A percentile compares a stretch with the other conserved stretches of the same genome.
phyloP scores from a whole-genome alignment of 2,888 invertebrate species.

The Eupithecia dodoneata region DNA sequence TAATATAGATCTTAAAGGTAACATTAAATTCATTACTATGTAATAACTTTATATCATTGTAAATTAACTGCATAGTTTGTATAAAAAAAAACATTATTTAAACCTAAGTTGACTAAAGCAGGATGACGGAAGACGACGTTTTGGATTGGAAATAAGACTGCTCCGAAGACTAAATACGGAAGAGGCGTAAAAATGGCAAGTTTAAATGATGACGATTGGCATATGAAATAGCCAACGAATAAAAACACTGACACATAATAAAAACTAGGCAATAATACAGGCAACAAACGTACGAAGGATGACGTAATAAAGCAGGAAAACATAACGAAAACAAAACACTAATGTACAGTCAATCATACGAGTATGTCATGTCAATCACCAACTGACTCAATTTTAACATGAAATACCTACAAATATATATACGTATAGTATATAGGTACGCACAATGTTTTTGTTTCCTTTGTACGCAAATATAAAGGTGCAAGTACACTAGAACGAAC shows the following conservation, averaged over 20 bases:
- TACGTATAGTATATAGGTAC: neutral
- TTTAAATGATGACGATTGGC: neutral
- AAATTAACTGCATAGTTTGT: no score
- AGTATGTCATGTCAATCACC: neutral
- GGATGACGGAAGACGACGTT: neutral
- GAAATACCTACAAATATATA: neutral
- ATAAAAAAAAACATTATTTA: no score
- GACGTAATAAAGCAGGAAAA: constrained; percentile 6
- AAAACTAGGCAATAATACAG: neutral
- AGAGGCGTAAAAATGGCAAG: neutral
- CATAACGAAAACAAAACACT: neutral
- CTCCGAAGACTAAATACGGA: neutral
- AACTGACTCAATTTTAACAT: neutral
- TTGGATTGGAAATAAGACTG: neutral
- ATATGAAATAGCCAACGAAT: neutral
- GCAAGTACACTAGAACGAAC: neutral
- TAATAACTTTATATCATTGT: no score
- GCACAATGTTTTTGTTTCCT: neutral
- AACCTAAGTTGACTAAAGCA: no score
- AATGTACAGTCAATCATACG: neutral
- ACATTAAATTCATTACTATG: no score
- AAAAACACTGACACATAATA: neutral
- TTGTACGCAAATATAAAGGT: neutral
- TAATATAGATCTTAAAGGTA: no score
- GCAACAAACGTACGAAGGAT: neutral